These are phyloP conservation scores for Tetragonisca angustula DNA, from an alignment of 2,888 invertebrate genomes.

Conservation along the genomic window DNA sequence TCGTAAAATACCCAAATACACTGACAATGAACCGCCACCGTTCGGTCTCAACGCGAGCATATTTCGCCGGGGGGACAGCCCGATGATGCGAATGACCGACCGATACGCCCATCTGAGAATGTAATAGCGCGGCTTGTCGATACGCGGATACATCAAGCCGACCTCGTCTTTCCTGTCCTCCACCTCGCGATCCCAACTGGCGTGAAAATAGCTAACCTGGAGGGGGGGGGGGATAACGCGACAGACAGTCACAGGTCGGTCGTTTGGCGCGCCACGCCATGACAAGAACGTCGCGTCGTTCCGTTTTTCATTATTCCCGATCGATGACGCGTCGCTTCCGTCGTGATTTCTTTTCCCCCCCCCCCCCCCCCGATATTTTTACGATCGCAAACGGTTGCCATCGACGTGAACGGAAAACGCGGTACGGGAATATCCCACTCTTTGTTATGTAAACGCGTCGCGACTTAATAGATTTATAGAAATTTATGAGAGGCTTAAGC, in stretches of 20 bases:
- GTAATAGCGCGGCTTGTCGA: slow-evolving; percentile 59
- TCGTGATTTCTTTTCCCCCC: background rate
- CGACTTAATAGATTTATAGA: slow-evolving; percentile 33
- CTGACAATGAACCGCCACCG: slow-evolving; percentile 58
- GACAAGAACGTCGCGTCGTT: slow-evolving; percentile 9
- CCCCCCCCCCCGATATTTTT: background rate
- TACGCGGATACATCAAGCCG: slow-evolving; percentile 45
- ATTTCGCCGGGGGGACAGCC: slow-evolving; percentile 27
- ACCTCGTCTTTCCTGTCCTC: slow-evolving; percentile 22
- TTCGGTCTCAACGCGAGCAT: slow-evolving; percentile 36
- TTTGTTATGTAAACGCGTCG: slow-evolving; percentile 31
- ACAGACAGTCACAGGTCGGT: too few species aligned
- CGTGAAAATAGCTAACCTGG: slow-evolving; percentile 27
- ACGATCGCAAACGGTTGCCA: background rate
- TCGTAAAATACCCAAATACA: slow-evolving; percentile 64
- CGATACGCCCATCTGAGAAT: slow-evolving; percentile 66
- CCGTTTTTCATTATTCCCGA: background rate
- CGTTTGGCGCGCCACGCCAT: background rate
- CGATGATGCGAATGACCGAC: slow-evolving; percentile 20
- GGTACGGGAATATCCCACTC: background rate
- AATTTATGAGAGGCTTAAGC: slow-evolving; percentile 40
- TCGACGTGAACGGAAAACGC: background rate
- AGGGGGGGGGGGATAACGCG: slow-evolving; percentile 11
- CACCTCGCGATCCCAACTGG: slow-evolving; percentile 5
- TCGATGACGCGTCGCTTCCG: background rate